Evolutionary conservation across 2,797 vertebrate genomes (phyloP).

Genomic region (Hypotaenidia philippensis): DNA sequence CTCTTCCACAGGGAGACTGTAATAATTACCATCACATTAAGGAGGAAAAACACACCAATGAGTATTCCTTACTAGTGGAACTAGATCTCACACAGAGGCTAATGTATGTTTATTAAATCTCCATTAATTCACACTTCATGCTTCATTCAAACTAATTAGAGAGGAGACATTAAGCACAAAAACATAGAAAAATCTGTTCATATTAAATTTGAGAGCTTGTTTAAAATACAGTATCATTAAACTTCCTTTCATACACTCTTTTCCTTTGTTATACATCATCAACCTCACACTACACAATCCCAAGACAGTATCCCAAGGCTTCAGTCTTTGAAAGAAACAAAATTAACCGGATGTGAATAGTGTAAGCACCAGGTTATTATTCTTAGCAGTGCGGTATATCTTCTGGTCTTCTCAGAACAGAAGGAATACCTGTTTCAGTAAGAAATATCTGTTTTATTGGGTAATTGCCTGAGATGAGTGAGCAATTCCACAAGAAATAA

Average conservation of each 20-base stretch:
- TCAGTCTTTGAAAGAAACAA: not conserved
- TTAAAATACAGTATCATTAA: not conserved
- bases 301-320: not conserved
- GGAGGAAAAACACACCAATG: not conserved
- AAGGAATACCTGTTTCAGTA: not conserved
- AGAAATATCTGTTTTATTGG: not conserved
- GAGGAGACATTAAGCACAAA: not conserved
- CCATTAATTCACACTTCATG: not conserved
- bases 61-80: not conserved
- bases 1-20: not conserved
- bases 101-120: not conserved
- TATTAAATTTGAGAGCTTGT: not conserved
- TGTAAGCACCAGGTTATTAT: not conserved
- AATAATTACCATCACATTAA: not conserved
- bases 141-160: not conserved
- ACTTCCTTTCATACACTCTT: not conserved
- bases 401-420: not conserved
- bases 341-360: not conserved
- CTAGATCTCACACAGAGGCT: not conserved
- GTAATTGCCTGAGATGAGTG: not conserved
- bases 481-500: not conserved
- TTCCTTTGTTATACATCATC: not conserved
- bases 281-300: not conserved
- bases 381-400: not conserved
- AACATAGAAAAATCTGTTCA: not conserved